Base-by-base conservation (phyloP, 2,797 vertebrate species). In the Discoglossus pictus region DNA sequence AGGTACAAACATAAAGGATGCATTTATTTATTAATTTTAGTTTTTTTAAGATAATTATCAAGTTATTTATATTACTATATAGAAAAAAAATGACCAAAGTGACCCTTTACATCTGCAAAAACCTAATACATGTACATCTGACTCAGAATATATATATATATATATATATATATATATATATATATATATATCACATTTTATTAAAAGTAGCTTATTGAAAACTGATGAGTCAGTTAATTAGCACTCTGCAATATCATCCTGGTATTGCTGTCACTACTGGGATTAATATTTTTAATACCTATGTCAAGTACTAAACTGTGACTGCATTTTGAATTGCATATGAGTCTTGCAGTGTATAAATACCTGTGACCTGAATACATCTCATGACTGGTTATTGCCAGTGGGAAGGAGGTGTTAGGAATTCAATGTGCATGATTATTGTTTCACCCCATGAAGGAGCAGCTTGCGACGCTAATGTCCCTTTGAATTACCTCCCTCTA, bases 351-450 rank as follows among this genome's bases (percentile, higher is more conserved):
- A 18, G 16, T 58, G 52, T 58, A 48, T 58, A 63, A 70, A 70
- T 70, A 70, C 38, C 51, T 62, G 43, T 58, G 68, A 70, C 68
- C 68, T 70, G 52, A 55, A 58, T 70, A 47, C 35, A 48, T 56
- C 42, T 70, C 35, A 50, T 50, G 51, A 42, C 51, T 65, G 52
- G 36, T 58, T 64, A 48, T 70, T 50, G 68, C 68, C 60, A 24
- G 43, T 50, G 68, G 68, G 34, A 55, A 40, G 35, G 50, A 62
- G 52, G 51, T 70, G 52, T 70, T 17, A 35, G 21, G 8, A 62
- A 63, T 23, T 40, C 35, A 70, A 50, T 35, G 51, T 24, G 52
- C 60, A 47, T 70, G 43, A 70, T 63, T 46, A 63, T 42, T 55
- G 34, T 39, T 69, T 63, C 50, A 56, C 68, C 60, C 51, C 43